Evolutionary conservation across 2,888 invertebrate genomes (phyloP), one percentile per base, ranked within the genome.

Genomic region (Cryptus armator): DNA sequence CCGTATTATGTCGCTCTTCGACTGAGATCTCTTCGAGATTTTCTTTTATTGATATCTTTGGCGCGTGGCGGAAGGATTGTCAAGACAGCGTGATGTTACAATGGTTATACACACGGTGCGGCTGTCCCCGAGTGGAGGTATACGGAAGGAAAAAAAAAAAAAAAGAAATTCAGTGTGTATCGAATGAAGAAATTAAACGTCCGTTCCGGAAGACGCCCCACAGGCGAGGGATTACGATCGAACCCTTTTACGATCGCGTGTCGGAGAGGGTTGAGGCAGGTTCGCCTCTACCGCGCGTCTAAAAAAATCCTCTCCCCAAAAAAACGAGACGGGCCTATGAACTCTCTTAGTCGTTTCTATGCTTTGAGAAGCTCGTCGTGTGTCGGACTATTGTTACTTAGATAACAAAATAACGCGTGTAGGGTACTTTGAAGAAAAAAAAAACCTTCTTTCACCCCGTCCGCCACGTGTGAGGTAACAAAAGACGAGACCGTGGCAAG

Each of bases 381-480:
- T 87, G 88, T 85, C 85, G 77, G 48, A 62, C 81, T 62, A 86
- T 86, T 86, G 85, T 87, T 70, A 71, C 56, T 79, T 48, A 74
- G 79, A 87, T 86, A 86, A 87, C 87, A 85, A 86, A 87, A 86
- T 85, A 83, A 81, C 74, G 77, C 77, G 80, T 76, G 71, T 74
- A 80, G 77, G 85, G 79, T 84, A 83, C 72, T 70, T 81, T 70
- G 78, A 70, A 76, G 79, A 59, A 79, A 81, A 64, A 66, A 76
- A 68, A 66, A 79, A 77, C 64, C 64, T 83, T 87, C 85, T 86
- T 87, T 83, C 86, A 44, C 78, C 83, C 76, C 77, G 59, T 48
- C 74, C 88, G 93, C 93, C 93, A 93, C 93, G 93, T 92, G 93
- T 93, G 92, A 89, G 86, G 88, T 86, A 90, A 92, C 92, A 93